A percentile compares a stretch with the other conserved stretches of the same genome.
phyloP scores from a whole-genome alignment of 2,888 invertebrate genomes.

The Nemoura dubitans region DNA sequence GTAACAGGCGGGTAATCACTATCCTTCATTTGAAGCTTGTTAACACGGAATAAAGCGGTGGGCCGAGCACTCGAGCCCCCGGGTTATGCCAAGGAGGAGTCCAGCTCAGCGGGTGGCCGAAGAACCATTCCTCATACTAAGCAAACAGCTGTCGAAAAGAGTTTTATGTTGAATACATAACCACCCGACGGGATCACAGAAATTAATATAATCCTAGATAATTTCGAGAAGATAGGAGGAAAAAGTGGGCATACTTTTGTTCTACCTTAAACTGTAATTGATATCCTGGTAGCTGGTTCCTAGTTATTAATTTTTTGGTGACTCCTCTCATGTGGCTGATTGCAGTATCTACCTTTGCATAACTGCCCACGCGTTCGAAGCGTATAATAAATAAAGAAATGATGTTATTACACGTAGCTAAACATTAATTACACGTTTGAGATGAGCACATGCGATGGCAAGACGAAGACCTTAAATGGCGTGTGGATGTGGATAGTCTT shows the following conservation, averaged over 20 bases:
- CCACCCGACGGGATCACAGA: conserved; percentile 8
- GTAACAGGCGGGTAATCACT: conserved; percentile 51
- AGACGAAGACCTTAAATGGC: neutral
- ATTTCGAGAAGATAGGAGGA: conserved; percentile 2
- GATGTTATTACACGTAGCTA: neutral
- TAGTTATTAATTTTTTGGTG: conserved; percentile 26
- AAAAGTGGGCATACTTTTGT: neutral
- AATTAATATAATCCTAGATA: conserved; percentile 26
- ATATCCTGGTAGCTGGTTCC: conserved; percentile 31
- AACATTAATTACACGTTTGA: neutral
- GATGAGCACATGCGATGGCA: neutral
- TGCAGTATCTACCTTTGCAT: neutral
- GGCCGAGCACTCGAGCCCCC: conserved; percentile 46
- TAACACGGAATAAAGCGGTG: conserved; percentile 46
- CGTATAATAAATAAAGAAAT: neutral
- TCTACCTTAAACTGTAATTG: conserved; percentile 9
- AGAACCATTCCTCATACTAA: conserved; percentile 36
- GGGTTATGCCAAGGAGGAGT: conserved; percentile 43
- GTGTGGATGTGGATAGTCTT: conserved; percentile 19
- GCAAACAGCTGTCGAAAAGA: conserved; percentile 49
- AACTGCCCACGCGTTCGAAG: neutral
- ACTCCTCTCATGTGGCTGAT: neutral
- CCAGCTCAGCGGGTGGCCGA: conserved; percentile 48
- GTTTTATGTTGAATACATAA: conserved; percentile 23
- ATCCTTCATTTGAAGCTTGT: conserved; percentile 49